These are phyloP conservation scores for Crioceris asparagi DNA, from an alignment of 2,888 invertebrate species.

Conservation along the genomic window DNA sequence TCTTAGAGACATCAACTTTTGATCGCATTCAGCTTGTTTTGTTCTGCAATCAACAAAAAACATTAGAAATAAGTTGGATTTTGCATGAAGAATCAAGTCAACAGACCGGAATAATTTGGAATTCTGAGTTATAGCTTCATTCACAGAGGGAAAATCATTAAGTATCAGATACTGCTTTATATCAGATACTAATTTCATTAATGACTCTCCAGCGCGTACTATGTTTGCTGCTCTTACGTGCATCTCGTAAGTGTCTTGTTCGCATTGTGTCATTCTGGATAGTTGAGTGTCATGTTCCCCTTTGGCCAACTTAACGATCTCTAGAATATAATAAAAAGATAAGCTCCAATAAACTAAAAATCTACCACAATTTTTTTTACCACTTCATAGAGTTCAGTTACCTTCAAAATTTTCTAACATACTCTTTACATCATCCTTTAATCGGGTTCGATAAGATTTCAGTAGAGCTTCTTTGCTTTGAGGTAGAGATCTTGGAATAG, in stretches of 20 bases:
- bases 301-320: slow-evolving; percentile 80
- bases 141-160: slow-evolving; percentile 96
- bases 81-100: neutral
- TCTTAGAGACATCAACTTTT: slow-evolving; percentile 79
- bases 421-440: slow-evolving; percentile 94
- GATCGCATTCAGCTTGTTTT: slow-evolving; percentile 87
- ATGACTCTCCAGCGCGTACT: slow-evolving; percentile 89
- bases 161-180: slow-evolving; percentile 96
- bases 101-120: slow-evolving; percentile 61
- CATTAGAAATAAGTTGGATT: neutral
- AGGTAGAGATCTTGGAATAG: slow-evolving; percentile 54
- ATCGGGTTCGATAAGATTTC: slow-evolving; percentile 86
- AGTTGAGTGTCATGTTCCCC: slow-evolving; percentile 87
- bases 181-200: slow-evolving; percentile 95
- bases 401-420: slow-evolving; percentile 97
- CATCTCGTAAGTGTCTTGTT: slow-evolving; percentile 95
- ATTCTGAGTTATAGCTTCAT: slow-evolving; percentile 92
- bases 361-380: too few species aligned
- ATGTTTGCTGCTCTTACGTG: slow-evolving; percentile 94
- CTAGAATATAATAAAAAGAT: slow-evolving; percentile 40
- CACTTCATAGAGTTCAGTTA: too few species aligned
- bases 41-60: slow-evolving; percentile 43
- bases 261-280: slow-evolving; percentile 82
- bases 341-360: neutral
- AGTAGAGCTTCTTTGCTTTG: slow-evolving; percentile 92